Conservation (phyloP, 2,797 vertebrate species). For the Mergus octosetaceus region DNA sequence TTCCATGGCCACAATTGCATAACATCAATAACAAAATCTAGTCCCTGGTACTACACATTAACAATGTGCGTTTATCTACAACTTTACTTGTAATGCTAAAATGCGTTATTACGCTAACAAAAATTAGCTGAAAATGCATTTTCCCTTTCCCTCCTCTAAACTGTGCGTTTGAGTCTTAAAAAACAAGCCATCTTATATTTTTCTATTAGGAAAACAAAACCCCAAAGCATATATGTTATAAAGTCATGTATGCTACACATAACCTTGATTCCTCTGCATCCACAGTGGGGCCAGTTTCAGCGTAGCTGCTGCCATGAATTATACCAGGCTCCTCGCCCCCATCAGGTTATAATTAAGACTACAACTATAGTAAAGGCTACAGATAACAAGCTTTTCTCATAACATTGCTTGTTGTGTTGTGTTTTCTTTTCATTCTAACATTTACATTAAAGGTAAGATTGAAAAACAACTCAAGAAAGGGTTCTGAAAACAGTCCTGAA, state of each 20-base stretch:
- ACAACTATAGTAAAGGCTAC: neutral
- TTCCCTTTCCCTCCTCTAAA: neutral
- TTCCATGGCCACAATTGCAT: neutral
- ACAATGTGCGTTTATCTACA: neutral
- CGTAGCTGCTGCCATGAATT: rapidly evolving
- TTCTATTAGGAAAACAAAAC: neutral
- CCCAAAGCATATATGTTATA: neutral
- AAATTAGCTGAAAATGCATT: neutral
- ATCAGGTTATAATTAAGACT: neutral
- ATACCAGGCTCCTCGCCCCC: neutral
- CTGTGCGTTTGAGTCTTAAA: neutral
- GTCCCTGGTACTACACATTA: neutral
- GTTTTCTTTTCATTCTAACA: neutral
- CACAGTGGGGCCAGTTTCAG: rapidly evolving
- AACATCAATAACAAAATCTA: neutral
- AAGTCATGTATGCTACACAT: no score
- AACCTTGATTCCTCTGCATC: neutral
- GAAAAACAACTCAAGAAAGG: rapidly evolving
- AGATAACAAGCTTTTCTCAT: neutral
- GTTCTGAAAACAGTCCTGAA: neutral
- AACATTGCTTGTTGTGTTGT: neutral
- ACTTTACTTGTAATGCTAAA: neutral
- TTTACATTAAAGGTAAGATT: neutral
- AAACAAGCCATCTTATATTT: neutral
- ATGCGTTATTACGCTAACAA: neutral